Conservation (phyloP, 1,140 invertebrate species). For the Eumaeus atala region DNA sequence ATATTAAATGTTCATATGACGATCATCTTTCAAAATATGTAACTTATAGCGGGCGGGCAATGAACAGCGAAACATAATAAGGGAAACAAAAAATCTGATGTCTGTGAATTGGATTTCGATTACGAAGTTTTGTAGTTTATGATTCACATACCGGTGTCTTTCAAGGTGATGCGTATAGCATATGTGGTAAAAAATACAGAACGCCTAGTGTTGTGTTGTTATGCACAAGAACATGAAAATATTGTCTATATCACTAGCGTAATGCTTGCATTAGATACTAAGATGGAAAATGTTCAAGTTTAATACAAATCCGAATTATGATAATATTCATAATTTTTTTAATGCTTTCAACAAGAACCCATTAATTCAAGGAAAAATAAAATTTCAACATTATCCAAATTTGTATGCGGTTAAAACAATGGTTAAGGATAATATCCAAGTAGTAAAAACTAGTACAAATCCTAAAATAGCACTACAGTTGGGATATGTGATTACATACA, state of each 20-base stretch:
- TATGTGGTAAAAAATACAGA: conserved; percentile 22
- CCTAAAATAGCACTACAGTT: conserved; percentile 1
- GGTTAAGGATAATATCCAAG: not conserved
- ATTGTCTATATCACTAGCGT: conserved; percentile 29
- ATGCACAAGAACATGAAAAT: conserved; percentile 23
- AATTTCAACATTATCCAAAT: conserved; percentile 25
- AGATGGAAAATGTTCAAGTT: conserved; percentile 22
- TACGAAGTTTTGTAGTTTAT: conserved; percentile 15
- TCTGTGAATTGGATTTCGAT: conserved; percentile 16
- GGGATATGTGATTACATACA: not conserved
- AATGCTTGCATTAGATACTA: conserved; percentile 24
- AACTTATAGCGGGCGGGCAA: conserved; percentile 29
- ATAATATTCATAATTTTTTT: conserved; percentile 19
- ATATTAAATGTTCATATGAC: conserved; percentile 50
- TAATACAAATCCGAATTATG: conserved; percentile 26
- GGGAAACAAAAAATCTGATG: conserved; percentile 5
- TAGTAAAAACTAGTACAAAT: not conserved
- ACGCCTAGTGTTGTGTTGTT: conserved; percentile 17
- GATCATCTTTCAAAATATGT: conserved; percentile 38
- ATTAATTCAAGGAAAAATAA: conserved; percentile 16
- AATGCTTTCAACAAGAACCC: conserved; percentile 21
- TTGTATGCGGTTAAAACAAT: conserved; percentile 13
- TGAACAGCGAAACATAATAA: conserved; percentile 18
- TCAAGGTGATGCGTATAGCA: conserved; percentile 20
- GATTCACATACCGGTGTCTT: conserved; percentile 25